Evolutionary conservation across 2,888 invertebrate genomes (phyloP), one percentile per base, ranked within the genome.

Genomic region (Habrosyne pyritoides): DNA sequence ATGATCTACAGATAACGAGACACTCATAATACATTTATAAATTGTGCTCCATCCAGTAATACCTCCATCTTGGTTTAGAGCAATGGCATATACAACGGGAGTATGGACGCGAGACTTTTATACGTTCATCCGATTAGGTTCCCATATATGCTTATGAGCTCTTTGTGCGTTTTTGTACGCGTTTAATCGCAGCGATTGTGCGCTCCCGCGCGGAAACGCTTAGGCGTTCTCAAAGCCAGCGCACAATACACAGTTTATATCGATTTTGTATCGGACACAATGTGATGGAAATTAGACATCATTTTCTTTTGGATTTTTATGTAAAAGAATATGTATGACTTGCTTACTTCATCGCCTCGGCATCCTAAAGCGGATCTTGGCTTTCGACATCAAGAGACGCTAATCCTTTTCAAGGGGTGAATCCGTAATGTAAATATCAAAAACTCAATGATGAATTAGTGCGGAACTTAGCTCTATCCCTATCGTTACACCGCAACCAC

Each of bases 51-150:
- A 46, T 55, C 53, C 49, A 42, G 30, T 51, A 21, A 8, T 8
- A 42, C 6, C 0, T 54, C 67, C n/a, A 66, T 69, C 68, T 22
- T 18, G 24, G 66, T 61, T 21, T 47, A 48, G 55, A 69, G 69
- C 71, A 71, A 64, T 71, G 71, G 61, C 42, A 64, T 69, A 77
- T 71, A 78, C 71, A 75, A 72, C 69, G 71, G 64, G 71, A 61
- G 69, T 28, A 50, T 50, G 50, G 77, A 75, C 68, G 73, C 71
- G 77, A 72, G 77, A 87, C 86, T 90, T 89, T 87, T 88, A 86
- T 86, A 76, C 84, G 82, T 74, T 89, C 80, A 90, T 90, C 89
- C 85, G 90, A 90, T 91, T 91, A 90, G 82, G 83, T 75, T 75
- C 79, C 66, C 81, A 73, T 81, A 84, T 85, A 86, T 86, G 86